phyloP scores from a whole-genome alignment of 2,888 invertebrate genomes.

The Ectropis crepuscularia region DNA sequence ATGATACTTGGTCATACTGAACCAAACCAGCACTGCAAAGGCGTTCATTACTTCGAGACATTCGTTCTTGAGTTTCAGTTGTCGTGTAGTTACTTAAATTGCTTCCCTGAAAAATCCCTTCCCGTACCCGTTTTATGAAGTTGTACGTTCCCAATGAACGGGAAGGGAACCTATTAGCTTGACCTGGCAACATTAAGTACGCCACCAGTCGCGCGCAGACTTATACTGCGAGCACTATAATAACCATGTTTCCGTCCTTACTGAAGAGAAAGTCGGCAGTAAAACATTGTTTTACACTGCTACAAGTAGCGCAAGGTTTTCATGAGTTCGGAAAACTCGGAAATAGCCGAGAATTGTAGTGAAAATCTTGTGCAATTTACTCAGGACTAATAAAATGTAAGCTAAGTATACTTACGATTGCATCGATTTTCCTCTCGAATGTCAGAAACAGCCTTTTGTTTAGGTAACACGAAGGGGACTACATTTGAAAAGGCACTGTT shows the following conservation, averaged over 20 bases:
- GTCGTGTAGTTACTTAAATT: no score
- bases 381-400: conserved; percentile 40
- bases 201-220: no score
- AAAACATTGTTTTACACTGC: conserved; percentile 24
- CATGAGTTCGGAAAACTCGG: conserved; percentile 32
- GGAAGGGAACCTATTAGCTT: no score
- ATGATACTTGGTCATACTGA: no score
- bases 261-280: conserved; percentile 47
- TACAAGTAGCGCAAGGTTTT: conserved; percentile 27
- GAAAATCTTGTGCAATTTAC: conserved; percentile 56
- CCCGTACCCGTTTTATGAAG: no score
- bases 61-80: no score
- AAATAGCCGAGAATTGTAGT: conserved; percentile 20
- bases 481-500: conserved; percentile 82
- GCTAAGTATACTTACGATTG: conserved; percentile 68
- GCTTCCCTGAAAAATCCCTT: no score
- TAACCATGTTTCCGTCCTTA: conserved; percentile 27
- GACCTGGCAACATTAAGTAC: no score
- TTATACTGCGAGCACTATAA: no score
- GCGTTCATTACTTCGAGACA: no score
- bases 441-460: conserved; percentile 68
- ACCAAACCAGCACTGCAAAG: no score
- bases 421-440: conserved; percentile 80
- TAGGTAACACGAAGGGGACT: conserved; percentile 76
- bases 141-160: no score